Evolutionary conservation across 2,888 invertebrate genomes (phyloP).

Genomic region (Elaeidobius kamerunicus): DNA sequence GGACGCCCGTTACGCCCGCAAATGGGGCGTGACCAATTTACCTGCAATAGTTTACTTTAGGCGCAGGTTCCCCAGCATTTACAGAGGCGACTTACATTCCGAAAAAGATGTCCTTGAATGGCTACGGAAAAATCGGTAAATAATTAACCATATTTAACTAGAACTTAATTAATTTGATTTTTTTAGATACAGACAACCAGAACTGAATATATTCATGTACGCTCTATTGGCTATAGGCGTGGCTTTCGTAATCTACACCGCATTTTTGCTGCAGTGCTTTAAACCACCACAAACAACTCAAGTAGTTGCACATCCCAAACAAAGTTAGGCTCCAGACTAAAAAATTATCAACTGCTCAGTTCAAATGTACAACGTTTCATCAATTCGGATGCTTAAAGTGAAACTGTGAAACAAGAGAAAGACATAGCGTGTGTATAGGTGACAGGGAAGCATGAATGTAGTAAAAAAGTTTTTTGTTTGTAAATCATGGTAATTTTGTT

Average conservation of each 20-base stretch:
- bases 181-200: constrained; percentile 75
- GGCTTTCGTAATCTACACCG: constrained; percentile 85
- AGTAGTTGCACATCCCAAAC: constrained; percentile 61
- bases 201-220: constrained; percentile 92
- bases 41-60: constrained; percentile 91
- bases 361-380: too few relatives aligned
- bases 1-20: constrained; percentile 85
- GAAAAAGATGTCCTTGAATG: constrained; percentile 88
- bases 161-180: not conserved
- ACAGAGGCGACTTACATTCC: constrained; percentile 78
- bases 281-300: constrained; percentile 67
- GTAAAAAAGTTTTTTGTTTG: too few relatives aligned
- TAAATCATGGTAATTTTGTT: too few relatives aligned
- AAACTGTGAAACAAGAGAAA: too few relatives aligned
- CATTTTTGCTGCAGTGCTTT: constrained; percentile 87
- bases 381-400: too few relatives aligned
- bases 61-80: constrained; percentile 89
- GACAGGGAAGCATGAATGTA: not conserved
- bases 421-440: too few relatives aligned
- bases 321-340: too few relatives aligned
- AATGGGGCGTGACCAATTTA: constrained; percentile 90
- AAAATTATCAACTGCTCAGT: too few relatives aligned
- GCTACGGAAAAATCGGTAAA: constrained; percentile 79
- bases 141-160: not conserved
- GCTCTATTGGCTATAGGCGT: constrained; percentile 81